Base-by-base conservation (phyloP, 2,797 vertebrate species). In the Myotis myotis region DNA sequence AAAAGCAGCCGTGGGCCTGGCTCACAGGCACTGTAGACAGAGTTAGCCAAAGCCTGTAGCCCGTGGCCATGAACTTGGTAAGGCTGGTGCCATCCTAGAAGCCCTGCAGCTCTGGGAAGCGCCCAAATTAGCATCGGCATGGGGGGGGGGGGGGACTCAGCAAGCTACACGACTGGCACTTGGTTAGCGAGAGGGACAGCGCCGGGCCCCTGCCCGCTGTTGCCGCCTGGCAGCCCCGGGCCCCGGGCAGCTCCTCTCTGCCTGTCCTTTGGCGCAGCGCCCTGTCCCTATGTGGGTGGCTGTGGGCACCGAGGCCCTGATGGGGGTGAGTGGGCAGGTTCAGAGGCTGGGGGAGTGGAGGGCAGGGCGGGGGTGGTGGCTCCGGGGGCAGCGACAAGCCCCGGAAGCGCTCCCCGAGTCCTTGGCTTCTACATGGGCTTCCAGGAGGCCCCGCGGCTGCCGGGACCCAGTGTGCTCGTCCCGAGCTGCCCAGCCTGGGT, bases 131-230 rank as follows among this genome's bases (percentile, higher is more conserved):
- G 51, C 10, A 8, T 62, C 72, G 41, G 44, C n/a, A 12, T 2
- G 25, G 74, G 66, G 55, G 78, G 66, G 55, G 85, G 91, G 44
- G 64, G 62, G 44, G 36, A 6, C 76, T 16, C 9, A 2, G 55
- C n/a, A 36, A 22, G 53, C 38, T 1, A 2, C 1, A 23, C 0
- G 1, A 5, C 2, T 9, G 53, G 84, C 25, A n/a, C 15, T 30
- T 19, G 62, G 25, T 9, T 23, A 10, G 71, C 0, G 4, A n/a
- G 44, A 66, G 80, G 62, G 49, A 10, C 38, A 2, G 57, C 1
- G 3, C 57, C 30, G 30, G 70, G 25, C 41, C 23, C 0, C 28
- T 2, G 6, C 41, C 57, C 2, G 13, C 78, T 23, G 49, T 55
- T 10, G 71, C 13, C n/a, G 57, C 19, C 8, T 3, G 13, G 11